Conservation (phyloP, 2,113 vertebrate genomes). For the Gnathonemus longibarbis region DNA sequence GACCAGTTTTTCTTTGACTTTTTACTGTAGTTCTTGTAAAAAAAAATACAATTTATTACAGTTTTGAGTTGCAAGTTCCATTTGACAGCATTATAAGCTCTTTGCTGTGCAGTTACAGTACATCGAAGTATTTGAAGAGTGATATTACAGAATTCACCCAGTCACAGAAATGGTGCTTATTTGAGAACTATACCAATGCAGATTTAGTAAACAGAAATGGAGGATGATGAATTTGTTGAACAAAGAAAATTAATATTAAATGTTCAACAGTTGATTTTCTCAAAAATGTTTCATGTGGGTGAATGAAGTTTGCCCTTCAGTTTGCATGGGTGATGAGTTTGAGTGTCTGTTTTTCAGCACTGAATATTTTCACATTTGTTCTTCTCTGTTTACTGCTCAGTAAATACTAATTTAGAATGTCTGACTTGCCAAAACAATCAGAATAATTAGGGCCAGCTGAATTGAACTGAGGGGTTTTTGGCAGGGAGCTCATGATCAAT, state of each 20-base stretch:
- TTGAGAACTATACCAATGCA: not conserved
- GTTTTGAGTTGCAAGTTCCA: not conserved
- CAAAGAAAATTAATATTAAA: not conserved
- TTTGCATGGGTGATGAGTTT: not conserved
- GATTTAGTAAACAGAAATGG: not conserved
- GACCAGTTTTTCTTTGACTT: not conserved
- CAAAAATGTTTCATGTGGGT: not conserved
- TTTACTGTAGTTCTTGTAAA: not conserved
- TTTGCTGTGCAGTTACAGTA: not conserved
- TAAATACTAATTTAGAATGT: not conserved
- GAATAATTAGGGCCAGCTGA: not conserved
- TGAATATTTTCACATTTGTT: not conserved
- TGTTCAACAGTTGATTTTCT: not conserved
- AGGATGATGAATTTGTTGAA: not conserved
- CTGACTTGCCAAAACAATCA: not conserved
- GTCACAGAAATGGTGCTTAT: not conserved
- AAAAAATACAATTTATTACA: not conserved
- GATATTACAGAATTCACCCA: not conserved
- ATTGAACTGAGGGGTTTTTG: not conserved
- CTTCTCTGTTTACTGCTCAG: not conserved
- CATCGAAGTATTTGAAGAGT: not conserved
- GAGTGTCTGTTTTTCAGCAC: not conserved
- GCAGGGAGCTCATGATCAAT: not conserved
- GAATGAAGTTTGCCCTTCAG: not conserved
- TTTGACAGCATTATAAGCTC: not conserved